Base-by-base conservation (phyloP, 2,797 vertebrate genomes). In the Morelia viridis region DNA sequence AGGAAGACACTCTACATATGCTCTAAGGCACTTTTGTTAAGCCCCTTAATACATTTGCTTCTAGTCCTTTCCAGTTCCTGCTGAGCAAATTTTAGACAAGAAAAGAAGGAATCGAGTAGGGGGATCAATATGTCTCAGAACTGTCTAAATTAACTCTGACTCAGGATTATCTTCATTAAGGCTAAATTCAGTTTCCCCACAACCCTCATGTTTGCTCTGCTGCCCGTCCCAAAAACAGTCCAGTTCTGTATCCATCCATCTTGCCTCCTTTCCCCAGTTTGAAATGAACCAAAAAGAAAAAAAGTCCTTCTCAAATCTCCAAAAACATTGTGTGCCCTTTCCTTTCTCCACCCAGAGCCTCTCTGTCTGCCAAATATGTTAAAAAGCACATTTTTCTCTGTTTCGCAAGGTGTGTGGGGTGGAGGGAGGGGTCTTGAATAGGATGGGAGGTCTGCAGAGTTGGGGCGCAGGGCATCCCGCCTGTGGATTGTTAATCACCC, bases 331-430 rank as follows among this genome's bases (percentile, higher is more conserved):
- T 84, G 61, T 15, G n/a, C 89, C 56, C 89, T 90, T 64, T 46
- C 31, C 85, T 83, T 57, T 65, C 86, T 56, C 64, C 35, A 10
- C 89, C 41, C 13, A 91, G 91, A 62, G 85, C 58, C 80, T 94
- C 90, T 86, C 92, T 91, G 89, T 92, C 93, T 96, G 95, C 94
- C 94, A 95, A 90, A 92, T 94, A 95, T 94, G 93, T 95, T 96
- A 96, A 94, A 94, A 94, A 93, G 95, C 84, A 92, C 89, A 92
- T 95, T 84, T 89, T 83, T 76, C 87, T 58, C 85, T 80, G 11
- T 87, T 61, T 61, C 88, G 61, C 76, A 90, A 92, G 92, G 92
- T 90, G 92, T 87, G 85, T 57, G 86, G 28, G 83, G 31, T 26
- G 8, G 62, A 8, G 57, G 58, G 65, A 15, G n/a, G 13, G 53